These are phyloP conservation scores for Calosoma granatense DNA, from an alignment of 1,140 invertebrate genomes.

Conservation along the genomic window DNA sequence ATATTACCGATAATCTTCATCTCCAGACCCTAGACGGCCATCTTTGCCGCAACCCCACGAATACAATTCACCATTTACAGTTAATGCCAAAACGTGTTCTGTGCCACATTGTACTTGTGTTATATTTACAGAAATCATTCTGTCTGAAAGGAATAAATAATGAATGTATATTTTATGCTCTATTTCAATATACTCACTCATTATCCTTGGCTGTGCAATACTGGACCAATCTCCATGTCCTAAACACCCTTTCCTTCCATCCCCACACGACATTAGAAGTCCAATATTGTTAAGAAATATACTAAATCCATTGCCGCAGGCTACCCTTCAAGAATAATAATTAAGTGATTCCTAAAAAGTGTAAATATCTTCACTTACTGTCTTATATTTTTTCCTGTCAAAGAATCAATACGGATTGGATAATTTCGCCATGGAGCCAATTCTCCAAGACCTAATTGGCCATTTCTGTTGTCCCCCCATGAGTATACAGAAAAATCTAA, in stretches of 20 bases:
- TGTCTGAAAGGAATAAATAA: conserved; percentile 25
- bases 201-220: conserved; percentile 48
- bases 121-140: conserved; percentile 48
- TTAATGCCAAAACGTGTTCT: conserved; percentile 55
- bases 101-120: conserved; percentile 50
- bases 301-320: conserved; percentile 47
- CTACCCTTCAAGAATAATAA: conserved; percentile 30
- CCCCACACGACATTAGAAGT: conserved; percentile 60
- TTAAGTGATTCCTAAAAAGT: conserved; percentile 10
- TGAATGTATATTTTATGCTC: conserved; percentile 4
- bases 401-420: conserved; percentile 46
- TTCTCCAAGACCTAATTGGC: conserved; percentile 58
- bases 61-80: conserved; percentile 49
- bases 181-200: conserved; percentile 37
- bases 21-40: conserved; percentile 55
- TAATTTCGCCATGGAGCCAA: conserved; percentile 40
- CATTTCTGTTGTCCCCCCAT: conserved; percentile 58
- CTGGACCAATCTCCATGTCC: conserved; percentile 57
- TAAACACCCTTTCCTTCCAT: conserved; percentile 50
- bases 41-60: conserved; percentile 56
- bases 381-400: conserved; percentile 50
- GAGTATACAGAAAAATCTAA: conserved; percentile 52
- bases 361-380: conserved; percentile 32
- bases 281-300: conserved; percentile 61
- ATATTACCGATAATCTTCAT: conserved; percentile 40